These are phyloP conservation scores for Triplophysa yarkandensis DNA, from an alignment of 2,797 vertebrate genomes.

Conservation along the genomic window DNA sequence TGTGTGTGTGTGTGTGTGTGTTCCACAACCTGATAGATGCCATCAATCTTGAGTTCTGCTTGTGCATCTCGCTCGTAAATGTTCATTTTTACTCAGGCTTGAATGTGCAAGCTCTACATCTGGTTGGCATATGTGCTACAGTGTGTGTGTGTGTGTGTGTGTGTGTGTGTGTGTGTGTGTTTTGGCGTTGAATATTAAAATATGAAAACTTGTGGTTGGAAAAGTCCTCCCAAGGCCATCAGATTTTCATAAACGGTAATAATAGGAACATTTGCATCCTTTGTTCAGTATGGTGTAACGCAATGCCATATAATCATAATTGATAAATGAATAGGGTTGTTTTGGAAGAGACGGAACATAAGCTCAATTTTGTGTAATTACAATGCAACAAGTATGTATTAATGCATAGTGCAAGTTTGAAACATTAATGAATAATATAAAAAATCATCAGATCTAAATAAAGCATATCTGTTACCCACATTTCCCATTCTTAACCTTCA, in stretches of 20 bases:
- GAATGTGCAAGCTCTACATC: conserved; percentile 49
- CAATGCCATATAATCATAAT: conserved; percentile 2
- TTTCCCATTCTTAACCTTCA: not conserved
- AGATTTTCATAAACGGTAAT: conserved; percentile 29
- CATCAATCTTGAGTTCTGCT: conserved; percentile 31
- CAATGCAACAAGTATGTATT: no score
- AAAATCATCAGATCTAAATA: no score
- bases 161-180: no score
- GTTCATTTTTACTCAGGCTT: conserved; percentile 25
- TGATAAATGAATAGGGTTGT: not conserved
- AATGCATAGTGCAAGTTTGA: not conserved
- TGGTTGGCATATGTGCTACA: conserved; percentile 43
- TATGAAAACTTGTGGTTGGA: conserved; percentile 30
- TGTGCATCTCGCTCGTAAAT: conserved; percentile 31
- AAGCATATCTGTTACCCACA: no score
- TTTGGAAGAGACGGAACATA: not conserved
- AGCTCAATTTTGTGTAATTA: no score
- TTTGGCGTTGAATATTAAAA: conserved; percentile 39
- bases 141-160: no score
- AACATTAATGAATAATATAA: not conserved
- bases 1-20: not conserved
- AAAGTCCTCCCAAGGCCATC: conserved; percentile 19
- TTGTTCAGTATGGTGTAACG: conserved; percentile 7
- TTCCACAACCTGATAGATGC: conserved; percentile 27
- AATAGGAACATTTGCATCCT: conserved; percentile 12